These are phyloP conservation scores for Argyra leucocephala DNA, from an alignment of 2,888 invertebrate species.

Conservation along the genomic window DNA sequence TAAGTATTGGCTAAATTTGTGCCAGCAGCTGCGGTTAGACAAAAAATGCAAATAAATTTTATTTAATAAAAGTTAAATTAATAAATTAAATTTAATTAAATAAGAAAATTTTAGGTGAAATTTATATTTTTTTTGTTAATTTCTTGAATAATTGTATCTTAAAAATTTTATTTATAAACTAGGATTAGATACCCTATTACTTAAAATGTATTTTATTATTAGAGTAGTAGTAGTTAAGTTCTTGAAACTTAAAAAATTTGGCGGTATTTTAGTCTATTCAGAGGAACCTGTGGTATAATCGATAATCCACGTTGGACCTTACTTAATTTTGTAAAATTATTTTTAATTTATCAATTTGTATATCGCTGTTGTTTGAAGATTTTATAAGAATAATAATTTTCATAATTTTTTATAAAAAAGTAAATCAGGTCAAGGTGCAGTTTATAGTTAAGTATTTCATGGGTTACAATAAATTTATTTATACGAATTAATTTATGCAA, in stretches of 20 bases:
- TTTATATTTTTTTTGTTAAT: conserved; percentile 45
- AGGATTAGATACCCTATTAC: conserved; percentile 65
- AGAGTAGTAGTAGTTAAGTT: too few relatives aligned
- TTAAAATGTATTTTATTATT: conserved; percentile 42
- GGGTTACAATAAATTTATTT: conserved; percentile 54
- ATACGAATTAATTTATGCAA: conserved; percentile 45
- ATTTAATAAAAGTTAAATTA: conserved; percentile 42
- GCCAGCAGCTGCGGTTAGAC: conserved; percentile 64
- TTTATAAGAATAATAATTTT: conserved; percentile 45
- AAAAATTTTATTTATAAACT: conserved; percentile 46
- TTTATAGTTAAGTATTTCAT: conserved; percentile 54
- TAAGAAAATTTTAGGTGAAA: conserved; percentile 49
- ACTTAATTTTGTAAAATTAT: too few relatives aligned
- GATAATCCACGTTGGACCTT: too few relatives aligned
- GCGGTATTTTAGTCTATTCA: too few relatives aligned
- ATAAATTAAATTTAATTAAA: conserved; percentile 32
- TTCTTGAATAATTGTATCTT: conserved; percentile 45
- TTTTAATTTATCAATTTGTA: too few relatives aligned
- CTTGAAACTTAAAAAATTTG: too few relatives aligned
- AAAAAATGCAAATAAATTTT: conserved; percentile 50
- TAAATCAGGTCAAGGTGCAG: conserved; percentile 65
- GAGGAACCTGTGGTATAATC: too few relatives aligned
- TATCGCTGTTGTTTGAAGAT: too few relatives aligned
- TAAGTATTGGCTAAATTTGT: conserved; percentile 55
- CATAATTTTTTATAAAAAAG: conserved; percentile 42